phyloP scores from a whole-genome alignment of 2,888 invertebrate species.

The Cephus spinipes region DNA sequence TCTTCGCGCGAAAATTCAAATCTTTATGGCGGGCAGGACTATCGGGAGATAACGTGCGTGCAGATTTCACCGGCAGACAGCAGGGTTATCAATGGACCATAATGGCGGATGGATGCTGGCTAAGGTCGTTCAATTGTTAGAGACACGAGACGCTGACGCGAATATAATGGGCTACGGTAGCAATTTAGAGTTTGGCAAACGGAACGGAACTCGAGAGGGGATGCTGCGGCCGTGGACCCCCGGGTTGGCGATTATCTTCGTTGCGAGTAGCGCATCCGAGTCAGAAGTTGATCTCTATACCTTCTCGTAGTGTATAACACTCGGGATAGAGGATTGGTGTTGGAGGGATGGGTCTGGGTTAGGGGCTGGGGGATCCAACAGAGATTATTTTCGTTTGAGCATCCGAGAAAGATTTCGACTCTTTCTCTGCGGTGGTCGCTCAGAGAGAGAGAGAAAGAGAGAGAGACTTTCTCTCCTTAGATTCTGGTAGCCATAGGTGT shows the following conservation, averaged over 20 bases:
- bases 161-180: constrained; percentile 56
- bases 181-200: constrained; percentile 48
- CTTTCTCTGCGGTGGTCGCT: constrained; percentile 51
- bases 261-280: background rate
- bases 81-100: background rate
- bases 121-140: background rate
- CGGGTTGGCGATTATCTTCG: constrained; percentile 34
- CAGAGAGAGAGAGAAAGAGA: background rate
- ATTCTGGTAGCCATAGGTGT: constrained; percentile 58
- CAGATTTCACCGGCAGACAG: background rate
- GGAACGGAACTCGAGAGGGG: constrained; percentile 23
- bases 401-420: constrained; percentile 29
- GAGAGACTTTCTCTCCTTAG: constrained; percentile 30
- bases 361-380: constrained; percentile 21
- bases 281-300: background rate
- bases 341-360: background rate
- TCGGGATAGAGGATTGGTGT: background rate
- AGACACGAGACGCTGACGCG: constrained; percentile 45
- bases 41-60: background rate
- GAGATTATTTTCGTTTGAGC: constrained; percentile 42
- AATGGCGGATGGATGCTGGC: background rate
- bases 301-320: background rate
- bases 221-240: constrained; percentile 43
- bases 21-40: background rate
- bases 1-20: background rate